Base-by-base conservation (phyloP, 2,888 invertebrate genomes). In the Lepas anatifera region DNA sequence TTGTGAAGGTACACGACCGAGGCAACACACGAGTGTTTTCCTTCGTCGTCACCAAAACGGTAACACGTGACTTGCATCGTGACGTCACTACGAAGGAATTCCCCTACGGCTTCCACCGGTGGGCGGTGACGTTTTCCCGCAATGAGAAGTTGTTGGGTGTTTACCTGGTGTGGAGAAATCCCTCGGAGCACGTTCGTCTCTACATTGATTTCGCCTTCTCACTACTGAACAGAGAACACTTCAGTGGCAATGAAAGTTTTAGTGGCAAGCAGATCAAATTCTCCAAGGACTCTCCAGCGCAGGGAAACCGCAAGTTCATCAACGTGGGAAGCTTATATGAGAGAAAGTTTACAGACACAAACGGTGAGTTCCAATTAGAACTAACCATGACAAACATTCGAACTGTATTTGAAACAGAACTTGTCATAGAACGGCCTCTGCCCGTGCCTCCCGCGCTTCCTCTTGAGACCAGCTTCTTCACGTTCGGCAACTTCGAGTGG, bases 401-500 rank as follows among this genome's bases (percentile, higher is more conserved):
- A 74, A 89, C 89, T 29, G 82, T 88, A n/a, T 90, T 87, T 80
- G 87, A 89, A 75, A 86, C 87, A 73, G 88, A 88, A 77, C 82
- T 89, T 72, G 83, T 78, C 41, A 82, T 87, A 52, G 86, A 87
- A 2, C 83, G 84, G 11, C 81, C 84, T 66, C 75, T 78, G 41
- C 77, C 78, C 73, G 76, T 77, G 58, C 66, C 69, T 29, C 50
- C 69, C n/a, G 66, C 70, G 25, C 64, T 67, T 25, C 64, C 58
- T 13, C 41, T 71, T 69, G 87, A 87, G 77, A 86, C 86, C 3
- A 81, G 84, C n/a, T 87, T 85, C 76, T 90, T 91, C 79, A 86
- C 87, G 0, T 91, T 89, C 78, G 90, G 90, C 13, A 87, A 89
- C 39, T 90, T 89, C 78, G 90, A 91, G 77, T 91, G 91, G 91